A percentile compares a stretch with the other conserved stretches of the same genome.
Evolutionary conservation across 2,113 vertebrate species (phyloP).

Genomic region (Etheostoma spectabile): DNA sequence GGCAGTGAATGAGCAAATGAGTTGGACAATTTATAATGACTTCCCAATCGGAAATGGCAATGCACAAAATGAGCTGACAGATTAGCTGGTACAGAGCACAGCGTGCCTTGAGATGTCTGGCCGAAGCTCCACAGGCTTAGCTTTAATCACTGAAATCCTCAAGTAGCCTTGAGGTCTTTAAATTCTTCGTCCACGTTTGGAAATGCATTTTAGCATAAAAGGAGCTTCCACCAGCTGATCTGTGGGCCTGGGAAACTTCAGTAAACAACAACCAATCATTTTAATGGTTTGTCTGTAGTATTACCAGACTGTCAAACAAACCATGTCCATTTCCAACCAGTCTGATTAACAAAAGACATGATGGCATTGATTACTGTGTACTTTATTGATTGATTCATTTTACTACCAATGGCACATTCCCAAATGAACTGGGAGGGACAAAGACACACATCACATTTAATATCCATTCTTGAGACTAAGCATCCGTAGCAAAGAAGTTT

Average conservation of each 20-base stretch:
- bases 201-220: constrained; percentile 6
- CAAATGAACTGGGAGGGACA: constrained; percentile 27
- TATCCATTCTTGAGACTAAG: constrained; percentile 31
- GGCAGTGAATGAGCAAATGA: constrained; percentile 29
- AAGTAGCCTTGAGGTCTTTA: background rate
- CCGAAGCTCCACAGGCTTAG: constrained; percentile 15
- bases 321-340: background rate
- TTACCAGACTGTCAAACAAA: background rate
- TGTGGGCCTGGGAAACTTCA: background rate
- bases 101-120: constrained; percentile 15
- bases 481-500: constrained; percentile 5
- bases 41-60: constrained; percentile 15
- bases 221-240: background rate
- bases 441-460: constrained; percentile 33
- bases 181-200: background rate
- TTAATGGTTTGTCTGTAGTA: background rate
- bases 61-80: constrained; percentile 35
- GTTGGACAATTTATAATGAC: constrained; percentile 27
- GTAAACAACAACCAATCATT: background rate
- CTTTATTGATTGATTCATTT: constrained; percentile 62
- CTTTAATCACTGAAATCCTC: constrained; percentile 19
- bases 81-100: constrained; percentile 42
- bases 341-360: background rate
- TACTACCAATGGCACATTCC: constrained; percentile 26
- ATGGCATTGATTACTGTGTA: constrained; percentile 6